phyloP scores from a whole-genome alignment of 2,888 invertebrate species.

The Uropetala carovei region DNA sequence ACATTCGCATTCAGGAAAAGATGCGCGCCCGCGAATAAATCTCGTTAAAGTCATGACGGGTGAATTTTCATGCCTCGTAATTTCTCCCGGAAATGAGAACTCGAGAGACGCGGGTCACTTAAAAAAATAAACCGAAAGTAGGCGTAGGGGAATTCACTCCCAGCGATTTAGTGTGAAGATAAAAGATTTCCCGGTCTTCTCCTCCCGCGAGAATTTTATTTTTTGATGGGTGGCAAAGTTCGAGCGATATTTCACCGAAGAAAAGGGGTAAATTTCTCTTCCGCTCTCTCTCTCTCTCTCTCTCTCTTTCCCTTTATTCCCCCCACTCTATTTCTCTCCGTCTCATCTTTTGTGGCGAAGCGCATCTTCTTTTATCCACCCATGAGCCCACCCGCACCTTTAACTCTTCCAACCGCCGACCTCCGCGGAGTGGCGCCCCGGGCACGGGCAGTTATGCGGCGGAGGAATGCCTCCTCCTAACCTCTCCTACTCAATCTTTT shows the following conservation, averaged over 20 bases:
- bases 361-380: constrained; percentile 68
- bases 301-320: constrained; percentile 62
- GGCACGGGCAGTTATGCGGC: constrained; percentile 68
- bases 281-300: neutral
- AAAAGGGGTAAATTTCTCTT: neutral
- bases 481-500: constrained; percentile 17
- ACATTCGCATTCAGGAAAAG: neutral
- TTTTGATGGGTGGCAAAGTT: too few relatives aligned
- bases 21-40: neutral
- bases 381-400: constrained; percentile 69
- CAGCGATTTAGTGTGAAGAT: neutral
- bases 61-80: neutral
- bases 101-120: neutral
- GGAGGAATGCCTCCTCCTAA: constrained; percentile 63
- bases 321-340: constrained; percentile 70
- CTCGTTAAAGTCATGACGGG: neutral
- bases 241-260: neutral
- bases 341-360: too few relatives aligned
- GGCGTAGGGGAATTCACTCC: neutral
- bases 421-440: constrained; percentile 40
- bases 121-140: neutral
- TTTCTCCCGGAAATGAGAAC: neutral
- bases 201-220: neutral
- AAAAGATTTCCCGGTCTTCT: neutral
- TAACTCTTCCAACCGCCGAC: constrained; percentile 38